phyloP scores from a whole-genome alignment of 1,140 invertebrate species.

The Sminthurinus signatus region DNA sequence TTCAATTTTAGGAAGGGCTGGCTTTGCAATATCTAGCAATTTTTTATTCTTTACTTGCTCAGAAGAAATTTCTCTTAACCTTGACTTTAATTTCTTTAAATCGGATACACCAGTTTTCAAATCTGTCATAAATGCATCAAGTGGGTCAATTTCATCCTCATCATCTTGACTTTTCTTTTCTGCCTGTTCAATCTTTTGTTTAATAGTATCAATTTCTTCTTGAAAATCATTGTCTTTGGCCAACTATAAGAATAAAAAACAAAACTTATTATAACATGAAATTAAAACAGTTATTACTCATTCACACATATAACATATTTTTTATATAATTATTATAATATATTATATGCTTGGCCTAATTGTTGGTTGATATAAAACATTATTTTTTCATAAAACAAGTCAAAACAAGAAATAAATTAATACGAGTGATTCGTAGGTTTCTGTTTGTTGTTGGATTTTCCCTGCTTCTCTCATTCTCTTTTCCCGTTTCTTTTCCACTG shows the following conservation, averaged over 20 bases:
- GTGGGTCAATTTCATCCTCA: constrained; percentile 54
- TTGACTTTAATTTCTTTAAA: constrained; percentile 53
- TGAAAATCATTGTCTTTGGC: constrained; percentile 35
- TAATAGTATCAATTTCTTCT: constrained; percentile 19
- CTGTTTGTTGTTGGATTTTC: constrained; percentile 53
- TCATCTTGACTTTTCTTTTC: constrained; percentile 37
- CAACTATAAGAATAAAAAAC: not conserved
- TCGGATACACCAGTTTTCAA: constrained; percentile 50
- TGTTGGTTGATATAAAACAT: constrained; percentile 16
- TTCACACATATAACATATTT: no score
- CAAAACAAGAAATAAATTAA: no score
- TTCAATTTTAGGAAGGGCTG: constrained; percentile 43
- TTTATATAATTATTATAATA: no score
- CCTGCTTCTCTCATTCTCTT: constrained; percentile 64
- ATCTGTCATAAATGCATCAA: constrained; percentile 68
- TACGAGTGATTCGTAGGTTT: constrained; percentile 78
- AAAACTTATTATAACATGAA: no score
- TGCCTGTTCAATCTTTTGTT: constrained; percentile 42
- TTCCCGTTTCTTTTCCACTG: constrained; percentile 78
- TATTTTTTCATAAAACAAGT: constrained; percentile 28
- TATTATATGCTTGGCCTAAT: constrained; percentile 14
- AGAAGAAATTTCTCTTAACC: constrained; percentile 59
- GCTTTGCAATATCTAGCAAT: constrained; percentile 70
- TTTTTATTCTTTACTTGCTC: constrained; percentile 63
- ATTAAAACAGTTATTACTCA: no score